Evolutionary conservation across 2,113 vertebrate genomes (phyloP), one percentile per base, ranked within the genome.

Genomic region (Pachycephala philippinensis): DNA sequence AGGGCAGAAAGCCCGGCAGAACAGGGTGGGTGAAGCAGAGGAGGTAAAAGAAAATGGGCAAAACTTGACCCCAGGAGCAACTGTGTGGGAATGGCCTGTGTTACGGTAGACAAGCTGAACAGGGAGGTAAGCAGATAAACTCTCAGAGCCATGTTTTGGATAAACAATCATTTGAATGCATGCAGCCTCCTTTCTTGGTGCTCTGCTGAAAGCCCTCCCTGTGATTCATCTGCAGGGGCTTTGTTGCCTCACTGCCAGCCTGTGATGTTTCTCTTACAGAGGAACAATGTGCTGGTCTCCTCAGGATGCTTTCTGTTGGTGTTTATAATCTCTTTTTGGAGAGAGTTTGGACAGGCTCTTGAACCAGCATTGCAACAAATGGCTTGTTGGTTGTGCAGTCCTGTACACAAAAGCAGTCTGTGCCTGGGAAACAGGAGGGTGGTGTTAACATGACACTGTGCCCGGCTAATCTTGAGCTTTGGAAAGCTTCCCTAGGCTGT

Each of bases 11-110:
- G n/a, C 33, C 10, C 11, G 0, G 1, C 24, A 14, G 27, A 16
- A 4, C 0, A 1, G 22, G 24, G 5, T 6, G 7, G 10, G 15
- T 3, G 1, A 49, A 57, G 57, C 31, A 20, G 1, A 52, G 39
- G 68, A 59, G 8, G 21, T 28, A 22, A 23, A 80, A 65, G 26
- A 28, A 71, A 71, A 35, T 1, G 22, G 28, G 16, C 1, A 1
- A 63, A 42, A 14, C 27, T 39, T 30, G 35, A 33, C 33, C 39
- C 22, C 16, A 15, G 71, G 33, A 80, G 15, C 27, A 35, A 19
- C 10, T 8, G n/a, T 17, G 33, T 78, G 61, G 47, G 40, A 61
- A 10, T 1, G 6, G 50, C 40, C n/a, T 1, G 2, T 35, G n/a
- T 40, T n/a, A 15, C 0, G 0, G 31, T 33, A 17, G 49, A 2